Conservation (phyloP, 2,113 vertebrate species). For the Lepus americanus region DNA sequence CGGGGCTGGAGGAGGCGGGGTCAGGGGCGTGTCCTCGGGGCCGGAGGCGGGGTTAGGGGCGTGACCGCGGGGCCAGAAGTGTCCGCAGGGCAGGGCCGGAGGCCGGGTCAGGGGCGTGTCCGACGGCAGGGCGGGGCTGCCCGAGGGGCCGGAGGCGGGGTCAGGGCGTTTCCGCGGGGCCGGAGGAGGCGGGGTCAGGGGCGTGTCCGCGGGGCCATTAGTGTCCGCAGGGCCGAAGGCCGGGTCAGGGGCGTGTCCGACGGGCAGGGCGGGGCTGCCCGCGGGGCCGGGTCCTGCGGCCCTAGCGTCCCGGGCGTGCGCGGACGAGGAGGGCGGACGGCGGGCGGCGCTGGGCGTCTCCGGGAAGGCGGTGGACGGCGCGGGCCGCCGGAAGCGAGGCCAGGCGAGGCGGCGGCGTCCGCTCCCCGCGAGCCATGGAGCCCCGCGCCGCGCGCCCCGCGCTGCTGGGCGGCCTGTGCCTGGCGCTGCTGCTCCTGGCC, state of each 20-base stretch:
- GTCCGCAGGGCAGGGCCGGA: too few relatives aligned
- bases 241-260: not conserved
- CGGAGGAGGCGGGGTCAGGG: not conserved
- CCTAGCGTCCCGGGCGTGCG: too few relatives aligned
- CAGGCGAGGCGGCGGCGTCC: not conserved
- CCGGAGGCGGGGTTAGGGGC: not conserved
- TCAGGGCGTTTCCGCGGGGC: too few relatives aligned
- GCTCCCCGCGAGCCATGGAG: not conserved
- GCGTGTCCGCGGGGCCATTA: too few relatives aligned
- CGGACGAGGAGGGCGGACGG: too few relatives aligned
- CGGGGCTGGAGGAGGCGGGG: not conserved
- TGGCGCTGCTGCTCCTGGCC: constrained; percentile 45
- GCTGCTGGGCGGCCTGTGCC: not conserved
- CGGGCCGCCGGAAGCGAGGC: not conserved
- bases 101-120: not conserved
- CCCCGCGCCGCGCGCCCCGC: not conserved
- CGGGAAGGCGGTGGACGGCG: too few relatives aligned
- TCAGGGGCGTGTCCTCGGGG: not conserved
- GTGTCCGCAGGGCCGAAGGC: too few relatives aligned
- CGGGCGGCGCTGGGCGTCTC: too few relatives aligned
- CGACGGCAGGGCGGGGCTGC: not conserved
- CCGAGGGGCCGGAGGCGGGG: not conserved
- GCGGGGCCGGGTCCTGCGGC: too few relatives aligned
- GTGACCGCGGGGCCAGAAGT: too few relatives aligned
- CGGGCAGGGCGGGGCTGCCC: too few relatives aligned